These are phyloP conservation scores for Apostichopus parvimensis DNA, from an alignment of 35 echinoderm and acorn worm species.

Conservation along the genomic window DNA sequence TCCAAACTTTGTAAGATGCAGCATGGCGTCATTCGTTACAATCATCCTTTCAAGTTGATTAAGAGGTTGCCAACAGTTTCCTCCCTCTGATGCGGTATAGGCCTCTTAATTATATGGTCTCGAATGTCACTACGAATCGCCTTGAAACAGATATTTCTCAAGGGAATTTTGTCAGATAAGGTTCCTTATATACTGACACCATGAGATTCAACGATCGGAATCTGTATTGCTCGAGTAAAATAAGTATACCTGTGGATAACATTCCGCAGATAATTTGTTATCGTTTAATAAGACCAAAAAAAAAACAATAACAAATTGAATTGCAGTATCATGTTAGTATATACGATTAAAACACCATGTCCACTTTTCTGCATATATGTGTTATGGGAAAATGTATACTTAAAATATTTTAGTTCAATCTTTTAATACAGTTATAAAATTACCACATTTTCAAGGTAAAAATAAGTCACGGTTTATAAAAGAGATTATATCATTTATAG, in stretches of 20 bases:
- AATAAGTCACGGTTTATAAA: too few relatives aligned
- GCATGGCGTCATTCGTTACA: constrained; percentile 23
- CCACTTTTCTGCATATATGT: too few relatives aligned
- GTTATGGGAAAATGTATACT: not conserved
- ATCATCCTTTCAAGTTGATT: constrained; percentile 52
- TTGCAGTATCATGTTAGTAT: not conserved
- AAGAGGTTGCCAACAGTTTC: constrained; percentile 44
- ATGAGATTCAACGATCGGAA: not conserved
- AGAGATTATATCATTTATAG: too few relatives aligned
- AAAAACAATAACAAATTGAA: not conserved
- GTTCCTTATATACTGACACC: constrained; percentile 3
- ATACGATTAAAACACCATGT: too few relatives aligned
- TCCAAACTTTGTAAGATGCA: not conserved
- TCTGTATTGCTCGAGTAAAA: not conserved
- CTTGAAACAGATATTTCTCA: constrained; percentile 52
- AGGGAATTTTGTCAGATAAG: constrained; percentile 8
- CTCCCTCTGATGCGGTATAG: constrained; percentile 5
- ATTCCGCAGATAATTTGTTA: not conserved
- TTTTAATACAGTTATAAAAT: not conserved
- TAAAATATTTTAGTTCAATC: not conserved
- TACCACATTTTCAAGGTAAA: too few relatives aligned
- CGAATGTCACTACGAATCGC: constrained; percentile 30
- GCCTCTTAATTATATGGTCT: constrained; percentile 51
- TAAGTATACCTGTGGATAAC: constrained; percentile 2
- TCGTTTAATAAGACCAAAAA: not conserved